phyloP scores from a whole-genome alignment of 2,797 vertebrate species.

The Ibycter americanus region DNA sequence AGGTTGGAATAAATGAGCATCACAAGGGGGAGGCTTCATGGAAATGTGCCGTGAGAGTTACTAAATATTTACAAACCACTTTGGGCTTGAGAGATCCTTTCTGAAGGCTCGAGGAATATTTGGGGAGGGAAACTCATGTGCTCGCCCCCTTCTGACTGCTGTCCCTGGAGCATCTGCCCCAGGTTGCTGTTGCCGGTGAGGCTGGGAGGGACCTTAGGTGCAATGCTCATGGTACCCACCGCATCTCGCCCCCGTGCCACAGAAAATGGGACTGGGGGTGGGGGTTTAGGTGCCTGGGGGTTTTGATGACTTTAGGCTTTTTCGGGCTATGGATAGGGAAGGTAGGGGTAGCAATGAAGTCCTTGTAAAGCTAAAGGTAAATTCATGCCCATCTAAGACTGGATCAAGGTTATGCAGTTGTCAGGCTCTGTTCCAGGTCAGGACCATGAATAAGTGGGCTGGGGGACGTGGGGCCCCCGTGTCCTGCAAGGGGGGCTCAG shows the following conservation, averaged over 20 bases:
- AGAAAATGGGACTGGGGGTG: too few relatives aligned
- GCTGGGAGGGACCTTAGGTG: neutral
- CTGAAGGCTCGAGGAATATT: neutral
- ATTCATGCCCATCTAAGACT: neutral
- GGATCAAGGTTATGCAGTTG: neutral
- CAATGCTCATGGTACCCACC: neutral
- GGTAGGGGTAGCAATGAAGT: neutral
- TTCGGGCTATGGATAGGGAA: neutral
- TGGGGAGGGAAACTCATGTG: neutral
- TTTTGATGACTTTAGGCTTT: neutral
- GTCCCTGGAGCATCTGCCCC: neutral
- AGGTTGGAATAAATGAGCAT: neutral
- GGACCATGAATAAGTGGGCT: neutral
- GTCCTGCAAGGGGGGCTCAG: neutral
- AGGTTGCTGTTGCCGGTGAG: neutral
- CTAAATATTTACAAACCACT: neutral
- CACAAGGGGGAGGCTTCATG: too few relatives aligned
- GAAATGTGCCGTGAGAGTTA: too few relatives aligned
- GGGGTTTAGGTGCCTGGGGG: neutral
- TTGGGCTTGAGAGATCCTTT: neutral
- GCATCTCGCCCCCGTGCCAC: neutral
- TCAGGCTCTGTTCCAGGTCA: neutral
- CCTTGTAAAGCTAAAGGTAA: neutral
- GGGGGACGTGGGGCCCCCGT: fast-evolving
- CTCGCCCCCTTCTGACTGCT: neutral